phyloP scores from a whole-genome alignment of 1,140 invertebrate species.

The Thereuonema tuberculata region DNA sequence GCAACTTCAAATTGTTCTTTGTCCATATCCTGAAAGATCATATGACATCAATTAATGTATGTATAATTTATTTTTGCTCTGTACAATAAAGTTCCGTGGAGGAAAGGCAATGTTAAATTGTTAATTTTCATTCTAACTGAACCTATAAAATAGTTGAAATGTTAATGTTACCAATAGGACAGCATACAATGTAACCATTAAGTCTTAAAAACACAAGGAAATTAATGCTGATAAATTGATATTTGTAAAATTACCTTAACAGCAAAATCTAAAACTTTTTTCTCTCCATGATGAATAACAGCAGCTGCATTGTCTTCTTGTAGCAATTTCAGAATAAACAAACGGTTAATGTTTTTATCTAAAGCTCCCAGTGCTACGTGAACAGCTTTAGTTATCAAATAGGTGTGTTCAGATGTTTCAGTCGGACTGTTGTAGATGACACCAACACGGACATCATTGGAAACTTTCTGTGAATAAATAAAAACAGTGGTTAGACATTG shows the following conservation, averaged over 20 bases:
- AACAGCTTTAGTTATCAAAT: constrained; percentile 27
- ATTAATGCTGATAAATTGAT: too few species aligned
- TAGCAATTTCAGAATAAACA: constrained; percentile 50
- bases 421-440: constrained; percentile 29
- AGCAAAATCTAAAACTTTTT: constrained; percentile 30
- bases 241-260: too few species aligned
- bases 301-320: constrained; percentile 38
- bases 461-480: constrained; percentile 16
- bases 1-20: constrained; percentile 28
- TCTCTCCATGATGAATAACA: constrained; percentile 25
- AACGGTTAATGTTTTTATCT: constrained; percentile 42
- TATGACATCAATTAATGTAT: too few species aligned
- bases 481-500: too few species aligned
- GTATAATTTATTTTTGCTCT: too few species aligned
- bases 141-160: too few species aligned
- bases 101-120: too few species aligned
- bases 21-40: constrained; percentile 30
- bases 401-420: constrained; percentile 9
- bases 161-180: too few species aligned
- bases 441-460: constrained; percentile 29
- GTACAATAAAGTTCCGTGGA: too few species aligned
- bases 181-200: too few species aligned
- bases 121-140: too few species aligned
- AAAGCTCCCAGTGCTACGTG: constrained; percentile 39
- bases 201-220: too few species aligned